phyloP scores from a whole-genome alignment of 1,140 invertebrate species.

The Aporrectodea caliginosa region DNA sequence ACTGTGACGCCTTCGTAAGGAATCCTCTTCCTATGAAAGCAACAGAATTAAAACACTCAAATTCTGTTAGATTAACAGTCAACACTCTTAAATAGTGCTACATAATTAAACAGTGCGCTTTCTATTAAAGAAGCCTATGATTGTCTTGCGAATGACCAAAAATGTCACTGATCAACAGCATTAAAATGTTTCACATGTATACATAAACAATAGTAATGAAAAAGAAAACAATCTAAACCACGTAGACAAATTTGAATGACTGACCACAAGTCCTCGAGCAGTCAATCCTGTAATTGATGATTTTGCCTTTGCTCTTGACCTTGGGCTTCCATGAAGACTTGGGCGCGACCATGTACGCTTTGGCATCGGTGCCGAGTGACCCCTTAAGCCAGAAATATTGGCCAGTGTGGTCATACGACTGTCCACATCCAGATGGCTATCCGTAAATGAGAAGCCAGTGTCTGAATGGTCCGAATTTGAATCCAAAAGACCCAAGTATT shows the following conservation, averaged over 20 bases:
- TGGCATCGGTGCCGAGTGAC: background rate
- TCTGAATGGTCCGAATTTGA: background rate
- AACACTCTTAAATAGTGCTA: too few species aligned
- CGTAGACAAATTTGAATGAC: background rate
- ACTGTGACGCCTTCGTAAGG: background rate
- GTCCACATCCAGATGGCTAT: background rate
- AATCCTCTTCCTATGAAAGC: background rate
- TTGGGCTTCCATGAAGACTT: background rate
- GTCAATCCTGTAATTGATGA: background rate
- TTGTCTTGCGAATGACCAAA: background rate
- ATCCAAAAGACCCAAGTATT: conserved; percentile 49
- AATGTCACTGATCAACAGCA: background rate
- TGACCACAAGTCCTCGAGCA: background rate
- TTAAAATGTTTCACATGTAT: background rate
- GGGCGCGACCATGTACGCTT: background rate
- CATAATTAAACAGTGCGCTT: too few species aligned
- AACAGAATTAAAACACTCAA: background rate
- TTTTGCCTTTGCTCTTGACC: background rate
- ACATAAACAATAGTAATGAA: background rate
- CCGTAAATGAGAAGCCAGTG: background rate
- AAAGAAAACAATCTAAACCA: background rate
- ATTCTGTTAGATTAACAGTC: background rate
- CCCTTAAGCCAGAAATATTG: background rate
- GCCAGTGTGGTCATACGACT: background rate
- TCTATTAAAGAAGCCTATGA: too few species aligned